Base-by-base conservation (phyloP, 2,888 invertebrate genomes). In the Drosophila prostipennis region DNA sequence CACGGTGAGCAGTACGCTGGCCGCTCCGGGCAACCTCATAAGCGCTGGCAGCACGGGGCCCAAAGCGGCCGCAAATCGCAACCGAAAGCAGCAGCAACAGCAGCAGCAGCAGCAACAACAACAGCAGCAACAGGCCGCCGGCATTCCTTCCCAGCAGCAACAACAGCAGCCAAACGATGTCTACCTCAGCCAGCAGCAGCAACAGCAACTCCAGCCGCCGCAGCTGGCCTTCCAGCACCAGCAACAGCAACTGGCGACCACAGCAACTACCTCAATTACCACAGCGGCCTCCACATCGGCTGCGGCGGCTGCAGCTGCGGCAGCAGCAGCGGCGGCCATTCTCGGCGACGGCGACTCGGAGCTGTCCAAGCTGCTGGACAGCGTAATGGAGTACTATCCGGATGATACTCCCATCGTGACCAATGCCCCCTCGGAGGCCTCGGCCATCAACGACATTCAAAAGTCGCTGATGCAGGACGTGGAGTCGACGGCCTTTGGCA, bases 391-490 rank as follows among this genome's bases (percentile, higher is more conserved):
- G 76, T 94, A 95, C 89, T 95, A 95, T 91, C 95, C 96, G 68
- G 96, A 96, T 49, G 90, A 89, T 57, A 87, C 89, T 55, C 84
- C 90, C 26, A 89, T 90, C 70, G 90, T 80, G 54, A 79, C 81
- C 10, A 73, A 78, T 11, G 75, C 89, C 19, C 85, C 89, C 8
- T 89, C 90, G 6, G 89, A 89, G 54, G 79, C 90, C 40, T 88
- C 89, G 92, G 96, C 96, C 72, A 98, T 98, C 74, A 96, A 95
- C 89, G 97, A 96, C 49, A 98, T 98, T 89, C 96, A 97, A 89
- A 96, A 96, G 91, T 96, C 96, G 84, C 93, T 98, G 88, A 98
- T 98, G 98, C 96, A 94, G 89, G 97, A 96, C 91, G 96, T 94
- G 89, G 97, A 97, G 91, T 94, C 94, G 68, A 94, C 93, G 7